Evolutionary conservation across 35 echinoderm and acorn worm species (phyloP).

Genomic region (Holothuria glaberrima): DNA sequence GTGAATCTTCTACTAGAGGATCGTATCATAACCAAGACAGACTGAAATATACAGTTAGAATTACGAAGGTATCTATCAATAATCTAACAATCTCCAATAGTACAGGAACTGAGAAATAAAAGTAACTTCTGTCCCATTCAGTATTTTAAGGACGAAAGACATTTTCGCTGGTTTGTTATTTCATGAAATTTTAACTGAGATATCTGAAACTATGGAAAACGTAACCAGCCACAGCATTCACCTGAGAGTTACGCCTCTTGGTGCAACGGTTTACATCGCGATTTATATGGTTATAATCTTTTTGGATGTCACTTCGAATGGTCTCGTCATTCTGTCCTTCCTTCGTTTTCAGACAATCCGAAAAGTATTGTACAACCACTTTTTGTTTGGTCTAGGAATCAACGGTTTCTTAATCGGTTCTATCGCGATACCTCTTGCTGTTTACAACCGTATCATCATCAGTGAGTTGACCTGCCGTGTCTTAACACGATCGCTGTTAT

Average conservation of each 20-base stretch:
- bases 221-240: not conserved
- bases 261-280: not conserved
- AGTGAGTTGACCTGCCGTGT: constrained; percentile 7
- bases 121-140: too few relatives aligned
- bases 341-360: not conserved
- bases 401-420: not conserved
- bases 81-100: too few relatives aligned
- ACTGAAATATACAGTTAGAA: too few relatives aligned
- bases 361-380: constrained; percentile 21
- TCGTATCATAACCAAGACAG: too few relatives aligned
- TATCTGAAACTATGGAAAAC: too few relatives aligned
- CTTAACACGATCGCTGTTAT: constrained; percentile 15
- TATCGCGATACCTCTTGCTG: constrained; percentile 9
- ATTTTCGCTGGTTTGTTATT: too few relatives aligned
- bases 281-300: not conserved
- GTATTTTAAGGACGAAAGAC: too few relatives aligned
- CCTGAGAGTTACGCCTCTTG: not conserved
- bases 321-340: constrained; percentile 13
- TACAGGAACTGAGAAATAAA: too few relatives aligned
- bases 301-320: not conserved
- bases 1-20: too few relatives aligned
- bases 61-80: too few relatives aligned
- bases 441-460: constrained; percentile 20
- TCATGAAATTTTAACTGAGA: too few relatives aligned
- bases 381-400: constrained; percentile 8